Evolutionary conservation across 2,888 invertebrate genomes (phyloP), one percentile per base, ranked within the genome.

Genomic region (Papilio gigon): DNA sequence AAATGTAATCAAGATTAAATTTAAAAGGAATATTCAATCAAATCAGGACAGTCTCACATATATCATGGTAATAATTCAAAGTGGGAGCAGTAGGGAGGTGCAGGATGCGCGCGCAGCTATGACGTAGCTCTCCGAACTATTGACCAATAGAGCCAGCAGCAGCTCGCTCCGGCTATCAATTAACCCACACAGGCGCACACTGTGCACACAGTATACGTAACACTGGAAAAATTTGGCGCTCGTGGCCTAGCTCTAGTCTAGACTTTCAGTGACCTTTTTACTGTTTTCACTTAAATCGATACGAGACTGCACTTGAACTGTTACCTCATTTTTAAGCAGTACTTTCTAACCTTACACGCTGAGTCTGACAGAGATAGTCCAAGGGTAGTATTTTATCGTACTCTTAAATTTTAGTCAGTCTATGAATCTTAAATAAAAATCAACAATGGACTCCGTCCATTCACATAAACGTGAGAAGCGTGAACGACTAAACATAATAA

Each of bases 51-150:
- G 22, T 59, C 35, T 17, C 44, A 22, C 9, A 9, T 17, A 53
- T 5, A 25, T 63, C 35, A 65, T 68, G 64, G 74, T 76, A 81
- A 86, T 87, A 87, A 87, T 85, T 67, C 78, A 79, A 78, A 74
- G 80, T 66, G 65, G 58, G 67, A 60, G 70, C 60, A 66, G 68
- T 60, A 60, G 76, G 59, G 70, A 60, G 66, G 68, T 30, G 60
- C 59, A 65, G 64, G 14, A 64, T 76, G 76, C 88, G 89, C 88
- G 90, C 90, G 89, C 77, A 76, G 35, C 87, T 50, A 76, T 83
- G 82, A 87, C 89, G 88, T 86, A 84, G 83, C 33, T 22, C 76
- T 70, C 70, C 72, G 75, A 65, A 62, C 80, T 90, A 90, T 90
- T 87, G 90, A 89, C 88, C 80, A 85, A 84, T 77, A 67, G 62